phyloP scores from a whole-genome alignment of 2,797 vertebrate species.

The Scolopax bukidnonensis region DNA sequence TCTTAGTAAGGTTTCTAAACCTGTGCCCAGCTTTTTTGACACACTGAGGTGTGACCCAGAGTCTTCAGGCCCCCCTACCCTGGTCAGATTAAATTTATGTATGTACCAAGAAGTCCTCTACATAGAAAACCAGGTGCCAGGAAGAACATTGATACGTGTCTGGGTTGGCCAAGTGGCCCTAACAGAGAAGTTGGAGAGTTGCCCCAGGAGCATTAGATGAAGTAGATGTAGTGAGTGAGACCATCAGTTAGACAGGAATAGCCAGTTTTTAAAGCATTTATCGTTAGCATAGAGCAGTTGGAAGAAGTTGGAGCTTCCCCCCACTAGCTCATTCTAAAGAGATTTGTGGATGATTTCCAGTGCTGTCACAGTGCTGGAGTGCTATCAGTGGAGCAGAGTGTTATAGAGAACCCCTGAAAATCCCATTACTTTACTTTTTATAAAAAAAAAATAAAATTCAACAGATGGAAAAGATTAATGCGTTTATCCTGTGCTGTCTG shows the following conservation, averaged over 20 bases:
- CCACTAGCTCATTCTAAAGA: background rate
- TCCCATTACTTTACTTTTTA: background rate
- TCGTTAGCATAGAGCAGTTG: background rate
- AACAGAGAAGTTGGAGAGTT: background rate
- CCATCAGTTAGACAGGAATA: background rate
- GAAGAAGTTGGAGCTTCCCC: background rate
- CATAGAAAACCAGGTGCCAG: background rate
- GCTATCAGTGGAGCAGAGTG: background rate
- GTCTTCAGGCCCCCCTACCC: background rate
- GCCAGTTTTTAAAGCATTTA: background rate
- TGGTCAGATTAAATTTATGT: background rate
- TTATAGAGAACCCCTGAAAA: background rate
- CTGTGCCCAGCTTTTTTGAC: background rate
- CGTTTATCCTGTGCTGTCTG: background rate
- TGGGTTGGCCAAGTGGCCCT: background rate
- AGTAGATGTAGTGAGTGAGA: background rate
- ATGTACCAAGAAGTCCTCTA: background rate
- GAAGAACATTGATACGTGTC: background rate
- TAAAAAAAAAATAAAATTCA: background rate
- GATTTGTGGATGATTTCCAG: slow-evolving; percentile 4
- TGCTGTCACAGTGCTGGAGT: background rate
- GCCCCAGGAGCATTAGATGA: background rate
- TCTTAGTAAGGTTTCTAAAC: background rate
- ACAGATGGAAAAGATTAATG: slow-evolving; percentile 6
- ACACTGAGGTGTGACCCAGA: background rate